These are phyloP conservation scores for Drosophila murphyi DNA, from an alignment of 1,140 invertebrate species.

Conservation along the genomic window DNA sequence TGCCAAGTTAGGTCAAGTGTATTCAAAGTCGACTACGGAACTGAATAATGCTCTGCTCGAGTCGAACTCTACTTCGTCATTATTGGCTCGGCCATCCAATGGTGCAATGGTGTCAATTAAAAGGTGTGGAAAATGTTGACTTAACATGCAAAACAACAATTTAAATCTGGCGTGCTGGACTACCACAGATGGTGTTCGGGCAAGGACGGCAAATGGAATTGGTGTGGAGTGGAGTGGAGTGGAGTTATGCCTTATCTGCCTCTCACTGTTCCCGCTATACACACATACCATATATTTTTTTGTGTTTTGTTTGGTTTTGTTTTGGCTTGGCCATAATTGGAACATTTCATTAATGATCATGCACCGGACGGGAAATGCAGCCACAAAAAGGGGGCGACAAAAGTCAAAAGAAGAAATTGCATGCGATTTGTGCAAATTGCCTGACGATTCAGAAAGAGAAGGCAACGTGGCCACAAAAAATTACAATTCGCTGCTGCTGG, in stretches of 20 bases:
- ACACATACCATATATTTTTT: slow-evolving; percentile 24
- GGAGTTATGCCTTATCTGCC: slow-evolving; percentile 18
- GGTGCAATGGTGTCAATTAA: slow-evolving; percentile 58
- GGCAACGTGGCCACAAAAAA: slow-evolving; percentile 53
- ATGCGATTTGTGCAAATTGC: slow-evolving; percentile 76
- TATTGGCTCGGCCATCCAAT: slow-evolving; percentile 42
- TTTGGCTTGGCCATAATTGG: slow-evolving; percentile 53
- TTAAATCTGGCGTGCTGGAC: slow-evolving; percentile 41
- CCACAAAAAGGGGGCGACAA: slow-evolving; percentile 50
- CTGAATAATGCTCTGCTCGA: slow-evolving; percentile 2
- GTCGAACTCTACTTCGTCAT: slow-evolving; percentile 1
- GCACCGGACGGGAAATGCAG: slow-evolving; percentile 67
- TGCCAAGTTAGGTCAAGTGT: background rate
- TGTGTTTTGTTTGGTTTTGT: slow-evolving; percentile 25
- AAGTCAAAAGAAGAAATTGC: slow-evolving; percentile 56
- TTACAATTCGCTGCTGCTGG: slow-evolving; percentile 49
- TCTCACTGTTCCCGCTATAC: slow-evolving; percentile 9
- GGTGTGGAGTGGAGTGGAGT: slow-evolving; percentile 32
- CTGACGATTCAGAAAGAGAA: slow-evolving; percentile 80
- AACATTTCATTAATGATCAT: slow-evolving; percentile 72
- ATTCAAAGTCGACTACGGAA: background rate
- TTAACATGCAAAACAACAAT: slow-evolving; percentile 75
- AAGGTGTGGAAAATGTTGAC: slow-evolving; percentile 76
- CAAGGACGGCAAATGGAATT: slow-evolving; percentile 49
- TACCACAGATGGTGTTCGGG: background rate